Conservation (phyloP, 2,113 vertebrate species). For the Melospiza melodia region DNA sequence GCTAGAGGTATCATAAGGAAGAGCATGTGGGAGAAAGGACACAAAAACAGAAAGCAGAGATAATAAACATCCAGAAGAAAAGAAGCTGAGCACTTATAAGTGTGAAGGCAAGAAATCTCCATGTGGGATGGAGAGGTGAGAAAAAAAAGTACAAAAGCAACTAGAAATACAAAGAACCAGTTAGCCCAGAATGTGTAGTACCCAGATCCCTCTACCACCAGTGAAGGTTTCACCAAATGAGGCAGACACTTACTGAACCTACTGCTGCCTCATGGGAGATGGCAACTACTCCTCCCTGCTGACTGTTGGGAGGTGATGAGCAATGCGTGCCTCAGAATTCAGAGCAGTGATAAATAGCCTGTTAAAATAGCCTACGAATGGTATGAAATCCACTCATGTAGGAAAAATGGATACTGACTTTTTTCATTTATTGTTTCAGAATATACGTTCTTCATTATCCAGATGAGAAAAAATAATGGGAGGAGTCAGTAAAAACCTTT, state of each 20-base stretch:
- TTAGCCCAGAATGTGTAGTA: not conserved
- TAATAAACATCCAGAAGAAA: not conserved
- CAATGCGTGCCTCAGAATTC: not conserved
- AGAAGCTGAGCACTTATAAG: too few species aligned
- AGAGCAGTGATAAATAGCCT: not conserved
- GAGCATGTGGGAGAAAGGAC: not conserved
- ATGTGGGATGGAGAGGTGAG: not conserved
- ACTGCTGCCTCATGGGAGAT: not conserved
- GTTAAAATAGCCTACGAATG: not conserved
- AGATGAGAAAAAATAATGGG: not conserved
- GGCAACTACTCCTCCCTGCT: not conserved
- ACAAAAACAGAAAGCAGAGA: not conserved
- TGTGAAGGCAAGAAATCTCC: not conserved
- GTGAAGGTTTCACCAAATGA: not conserved
- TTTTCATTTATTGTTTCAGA: not conserved
- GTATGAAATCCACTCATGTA: not conserved
- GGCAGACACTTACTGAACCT: not conserved
- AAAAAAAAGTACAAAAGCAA: not conserved
- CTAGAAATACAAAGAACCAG: not conserved
- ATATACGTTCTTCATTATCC: not conserved
- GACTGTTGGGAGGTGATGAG: not conserved
- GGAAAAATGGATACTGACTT: not conserved
- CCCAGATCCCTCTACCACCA: rapidly evolving
- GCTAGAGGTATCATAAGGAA: not conserved
- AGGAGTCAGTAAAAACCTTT: not conserved